A percentile compares a stretch with the other conserved stretches of the same genome.
Conservation (phyloP, 2,113 vertebrate species). For the Etheostoma cragini region DNA sequence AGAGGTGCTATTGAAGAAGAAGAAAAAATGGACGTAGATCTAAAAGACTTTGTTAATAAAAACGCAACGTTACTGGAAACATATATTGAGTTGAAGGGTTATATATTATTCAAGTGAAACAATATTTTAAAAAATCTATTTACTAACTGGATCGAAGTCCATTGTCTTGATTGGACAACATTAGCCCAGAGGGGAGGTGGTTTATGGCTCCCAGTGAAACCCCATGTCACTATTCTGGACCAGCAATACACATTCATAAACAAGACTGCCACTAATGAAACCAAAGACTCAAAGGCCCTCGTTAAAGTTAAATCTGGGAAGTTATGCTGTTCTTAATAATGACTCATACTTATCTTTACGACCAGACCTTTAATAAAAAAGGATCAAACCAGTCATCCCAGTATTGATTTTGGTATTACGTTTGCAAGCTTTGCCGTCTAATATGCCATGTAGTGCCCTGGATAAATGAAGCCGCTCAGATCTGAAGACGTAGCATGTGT, state of each 20-base stretch:
- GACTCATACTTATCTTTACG: constrained; percentile 74
- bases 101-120: constrained; percentile 3
- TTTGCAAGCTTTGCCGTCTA: constrained; percentile 48
- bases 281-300: constrained; percentile 48
- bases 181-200: constrained; percentile 1
- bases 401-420: constrained; percentile 72
- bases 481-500: constrained; percentile 42
- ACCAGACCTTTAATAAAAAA: constrained; percentile 67
- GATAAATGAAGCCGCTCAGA: constrained; percentile 56
- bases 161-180: constrained; percentile 53
- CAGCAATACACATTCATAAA: constrained; percentile 54
- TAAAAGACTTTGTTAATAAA: neutral
- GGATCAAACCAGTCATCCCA: constrained; percentile 59
- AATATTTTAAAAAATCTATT: constrained; percentile 20
- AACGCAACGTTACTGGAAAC: neutral
- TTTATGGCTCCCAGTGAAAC: constrained; percentile 51
- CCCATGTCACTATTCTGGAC: constrained; percentile 17
- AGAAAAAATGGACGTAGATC: neutral
- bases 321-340: constrained; percentile 68
- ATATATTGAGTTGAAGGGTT: neutral
- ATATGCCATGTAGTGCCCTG: constrained; percentile 23
- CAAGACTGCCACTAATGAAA: constrained; percentile 41
- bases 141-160: constrained; percentile 46
- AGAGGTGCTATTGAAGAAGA: neutral
- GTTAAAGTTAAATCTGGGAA: constrained; percentile 62